Base-by-base conservation (phyloP, 2,797 vertebrate genomes). In the Poliocrania exsul region DNA sequence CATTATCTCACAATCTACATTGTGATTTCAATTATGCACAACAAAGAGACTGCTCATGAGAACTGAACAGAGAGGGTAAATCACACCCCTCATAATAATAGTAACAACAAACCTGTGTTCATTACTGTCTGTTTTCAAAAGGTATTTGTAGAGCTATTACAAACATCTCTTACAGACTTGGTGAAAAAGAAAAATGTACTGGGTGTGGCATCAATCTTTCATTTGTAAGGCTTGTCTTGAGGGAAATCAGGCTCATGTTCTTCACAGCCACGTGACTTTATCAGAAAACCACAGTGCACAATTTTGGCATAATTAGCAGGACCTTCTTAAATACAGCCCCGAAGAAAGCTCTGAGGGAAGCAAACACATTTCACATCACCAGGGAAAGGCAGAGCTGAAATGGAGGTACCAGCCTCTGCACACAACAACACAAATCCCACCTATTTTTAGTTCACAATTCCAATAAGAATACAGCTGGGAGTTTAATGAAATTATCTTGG, bases 391-490 rank as follows among this genome's bases (percentile, higher is more conserved):
- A 56, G 72, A 84, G 51, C 37, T 75, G 81, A 90, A 95, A 89
- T 33, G 58, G 86, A 96, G 86, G 95, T 77, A 90, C 64, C 44
- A 60, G 90, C 71, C 85, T 67, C 83, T 82, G 85, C 66, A 81
- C 42, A 42, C 38, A 87, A 42, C 73, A 77, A 72, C 79, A 94
- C 35, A 91, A 93, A 91, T 82, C 65, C 69, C 26, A 61, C 49
- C 93, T 97, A 97, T 96, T 97, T 97, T 96, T 94, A 96, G 95
- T 31, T 81, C 75, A 85, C 85, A 88, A 83, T 85, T 93, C 91
- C 93, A 95, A 15, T 95, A 96, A 90, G 77, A 96, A 96, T 95
- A 86, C 94, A 97, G 95, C 75, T 90, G 88, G 93, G 81, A 94
- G 92, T 14, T 89, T 86, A 92, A 86, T 60, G 64, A 93, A 96